phyloP scores from a whole-genome alignment of 2,113 vertebrate genomes.

The Poecile atricapillus region DNA sequence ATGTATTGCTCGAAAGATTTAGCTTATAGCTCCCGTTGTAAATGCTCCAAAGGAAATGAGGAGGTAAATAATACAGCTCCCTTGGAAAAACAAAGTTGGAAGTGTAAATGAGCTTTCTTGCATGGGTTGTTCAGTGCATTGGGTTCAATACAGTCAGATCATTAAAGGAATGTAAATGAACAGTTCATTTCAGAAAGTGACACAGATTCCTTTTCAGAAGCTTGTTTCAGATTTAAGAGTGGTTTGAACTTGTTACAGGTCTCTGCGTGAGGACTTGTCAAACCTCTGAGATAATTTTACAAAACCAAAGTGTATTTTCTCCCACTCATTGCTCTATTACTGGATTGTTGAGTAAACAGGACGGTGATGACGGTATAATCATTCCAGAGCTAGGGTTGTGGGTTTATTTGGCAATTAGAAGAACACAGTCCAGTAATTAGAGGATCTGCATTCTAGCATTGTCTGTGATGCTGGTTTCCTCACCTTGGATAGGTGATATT shows the following conservation, averaged over 20 bases:
- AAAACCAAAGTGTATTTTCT: constrained; percentile 18
- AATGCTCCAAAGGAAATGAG: neutral
- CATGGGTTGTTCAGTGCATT: neutral
- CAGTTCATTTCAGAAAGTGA: neutral
- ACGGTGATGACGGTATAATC: neutral
- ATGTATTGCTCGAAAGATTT: neutral
- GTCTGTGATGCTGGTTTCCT: constrained; percentile 3
- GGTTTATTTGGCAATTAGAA: constrained; percentile 36
- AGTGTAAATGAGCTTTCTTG: constrained; percentile 48
- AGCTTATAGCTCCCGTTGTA: neutral
- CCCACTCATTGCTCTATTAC: neutral
- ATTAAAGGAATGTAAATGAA: constrained; percentile 58
- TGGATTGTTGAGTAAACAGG: constrained; percentile 16
- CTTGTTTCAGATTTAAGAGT: neutral
- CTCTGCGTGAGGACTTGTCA: neutral
- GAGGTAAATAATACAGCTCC: neutral
- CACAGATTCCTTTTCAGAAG: constrained; percentile 36
- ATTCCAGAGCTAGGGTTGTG: neutral
- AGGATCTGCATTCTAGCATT: neutral
- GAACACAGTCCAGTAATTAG: constrained; percentile 4
- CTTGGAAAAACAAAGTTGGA: constrained; percentile 10
- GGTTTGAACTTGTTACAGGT: neutral
- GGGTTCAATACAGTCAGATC: constrained; percentile 23
- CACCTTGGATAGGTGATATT: neutral
- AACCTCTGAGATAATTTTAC: neutral